A percentile compares a stretch with the other conserved stretches of the same genome.
Conservation (phyloP, 2,797 vertebrate genomes). For the Myotis pilosus region DNA sequence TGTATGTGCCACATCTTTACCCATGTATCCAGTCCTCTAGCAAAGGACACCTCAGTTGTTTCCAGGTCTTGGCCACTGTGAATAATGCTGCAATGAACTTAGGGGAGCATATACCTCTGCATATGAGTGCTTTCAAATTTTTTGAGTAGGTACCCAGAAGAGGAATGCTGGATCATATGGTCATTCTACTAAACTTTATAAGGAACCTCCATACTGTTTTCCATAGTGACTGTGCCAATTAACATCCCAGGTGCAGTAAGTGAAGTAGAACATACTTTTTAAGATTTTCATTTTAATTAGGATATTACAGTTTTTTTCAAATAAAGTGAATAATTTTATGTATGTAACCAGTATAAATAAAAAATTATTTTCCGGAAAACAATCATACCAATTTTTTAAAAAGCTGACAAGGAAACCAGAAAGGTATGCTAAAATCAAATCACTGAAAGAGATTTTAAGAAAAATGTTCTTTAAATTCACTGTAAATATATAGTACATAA, state of each 20-base stretch:
- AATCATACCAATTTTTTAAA: neutral
- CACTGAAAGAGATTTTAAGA: neutral
- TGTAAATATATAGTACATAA: neutral
- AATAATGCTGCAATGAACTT: neutral
- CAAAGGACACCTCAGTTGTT: neutral
- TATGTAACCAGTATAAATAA: neutral
- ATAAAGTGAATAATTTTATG: neutral
- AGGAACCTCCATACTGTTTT: neutral
- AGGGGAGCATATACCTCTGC: neutral
- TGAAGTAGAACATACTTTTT: neutral
- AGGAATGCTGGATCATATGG: neutral
- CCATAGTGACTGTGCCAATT: neutral
- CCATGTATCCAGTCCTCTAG: neutral
- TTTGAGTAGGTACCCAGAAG: neutral
- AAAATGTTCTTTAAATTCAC: neutral
- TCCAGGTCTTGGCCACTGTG: neutral
- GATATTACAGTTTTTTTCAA: neutral
- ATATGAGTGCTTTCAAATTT: neutral
- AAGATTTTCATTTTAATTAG: slow-evolving; percentile 2
- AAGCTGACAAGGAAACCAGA: neutral
- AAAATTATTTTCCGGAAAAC: slow-evolving; percentile 28
- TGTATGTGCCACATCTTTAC: neutral
- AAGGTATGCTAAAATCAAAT: neutral
- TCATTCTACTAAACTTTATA: neutral
- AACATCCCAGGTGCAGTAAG: neutral